Base-by-base conservation (phyloP, 2,797 vertebrate genomes). In the Galaxias olidus region DNA sequence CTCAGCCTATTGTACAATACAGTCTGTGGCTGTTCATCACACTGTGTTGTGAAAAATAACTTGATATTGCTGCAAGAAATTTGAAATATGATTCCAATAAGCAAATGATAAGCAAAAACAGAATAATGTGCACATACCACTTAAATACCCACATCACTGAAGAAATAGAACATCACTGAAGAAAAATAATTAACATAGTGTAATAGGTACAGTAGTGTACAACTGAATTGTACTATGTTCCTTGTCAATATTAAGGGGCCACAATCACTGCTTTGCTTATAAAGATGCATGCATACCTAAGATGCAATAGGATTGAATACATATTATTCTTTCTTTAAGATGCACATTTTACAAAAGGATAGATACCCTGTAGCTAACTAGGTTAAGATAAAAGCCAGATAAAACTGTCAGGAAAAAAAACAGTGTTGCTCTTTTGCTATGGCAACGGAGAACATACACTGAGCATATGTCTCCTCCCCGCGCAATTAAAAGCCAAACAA, bases 401-500 rank as follows among this genome's bases (percentile, higher is more conserved):
- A 85, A 73, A 82, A 84, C 81, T 78, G 81, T 87, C 83, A 85
- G 69, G 77, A 84, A 49, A 79, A 65, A 65, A 83, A 73, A 74
- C 71, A 68, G 69, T 82, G 84, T 89, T 89, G 85, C 68, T 75
- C 64, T 71, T 72, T 90, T 80, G 76, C 90, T 87, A 91, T 91
- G 84, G 90, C 84, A 90, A 91, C 88, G 47, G 6, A 82, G 71
- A 78, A 85, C 71, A 72, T 86, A 90, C 87, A 86, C 82, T 82
- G 88, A 90, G 87, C 84, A 87, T 14, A 64, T 79, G 71, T 62
- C 71, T 76, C 74, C 74, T 78, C 71, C 69, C 73, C 49, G 71
- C 71, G 83, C 86, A 89, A 90, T 90, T 90, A 90, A 90, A 91
- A 84, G 60, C 84, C 88, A 76, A 85, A 86, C 89, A 90, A 90